Evolutionary conservation across 2,797 vertebrate species (phyloP).

Genomic region (Yasuhikotakia modesta): DNA sequence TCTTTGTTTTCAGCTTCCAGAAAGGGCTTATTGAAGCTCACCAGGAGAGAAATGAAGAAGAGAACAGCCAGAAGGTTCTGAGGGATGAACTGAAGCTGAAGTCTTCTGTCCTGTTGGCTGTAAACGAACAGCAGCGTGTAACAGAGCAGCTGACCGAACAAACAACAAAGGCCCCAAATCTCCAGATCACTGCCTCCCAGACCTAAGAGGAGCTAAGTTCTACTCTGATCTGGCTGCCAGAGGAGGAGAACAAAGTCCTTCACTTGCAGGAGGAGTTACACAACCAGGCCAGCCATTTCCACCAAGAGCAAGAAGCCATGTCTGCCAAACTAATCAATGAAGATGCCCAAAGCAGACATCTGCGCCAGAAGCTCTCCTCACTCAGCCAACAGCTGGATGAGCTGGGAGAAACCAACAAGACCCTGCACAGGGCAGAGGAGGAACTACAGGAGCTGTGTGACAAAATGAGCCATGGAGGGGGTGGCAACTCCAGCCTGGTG

Average conservation of each 20-base stretch:
- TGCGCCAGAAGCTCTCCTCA: constrained; percentile 86
- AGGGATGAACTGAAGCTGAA: constrained; percentile 95
- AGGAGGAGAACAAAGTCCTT: constrained; percentile 84
- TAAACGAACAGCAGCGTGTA: constrained; percentile 93
- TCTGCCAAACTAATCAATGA: constrained; percentile 91
- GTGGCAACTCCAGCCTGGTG: constrained; percentile 84
- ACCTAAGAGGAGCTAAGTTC: constrained; percentile 83
- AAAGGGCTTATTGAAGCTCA: constrained; percentile 87
- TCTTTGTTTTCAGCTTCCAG: constrained; percentile 77
- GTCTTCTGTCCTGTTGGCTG: constrained; percentile 93
- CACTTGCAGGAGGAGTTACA: constrained; percentile 84
- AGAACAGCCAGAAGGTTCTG: constrained; percentile 85
- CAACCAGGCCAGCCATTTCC: constrained; percentile 75
- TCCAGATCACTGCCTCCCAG: constrained; percentile 78
- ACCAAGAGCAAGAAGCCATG: constrained; percentile 86
- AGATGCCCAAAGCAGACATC: constrained; percentile 89
- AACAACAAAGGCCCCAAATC: constrained; percentile 83
- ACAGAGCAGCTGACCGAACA: constrained; percentile 86
- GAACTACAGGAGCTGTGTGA: constrained; percentile 92
- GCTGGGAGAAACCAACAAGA: constrained; percentile 92
- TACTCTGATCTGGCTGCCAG: constrained; percentile 80
- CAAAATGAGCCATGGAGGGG: constrained; percentile 88
- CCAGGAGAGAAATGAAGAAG: constrained; percentile 87
- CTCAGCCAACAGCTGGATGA: constrained; percentile 92
- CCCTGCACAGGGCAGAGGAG: constrained; percentile 87